Base-by-base conservation (phyloP, 2,113 vertebrate species). In the Dasyurus viverrinus region DNA sequence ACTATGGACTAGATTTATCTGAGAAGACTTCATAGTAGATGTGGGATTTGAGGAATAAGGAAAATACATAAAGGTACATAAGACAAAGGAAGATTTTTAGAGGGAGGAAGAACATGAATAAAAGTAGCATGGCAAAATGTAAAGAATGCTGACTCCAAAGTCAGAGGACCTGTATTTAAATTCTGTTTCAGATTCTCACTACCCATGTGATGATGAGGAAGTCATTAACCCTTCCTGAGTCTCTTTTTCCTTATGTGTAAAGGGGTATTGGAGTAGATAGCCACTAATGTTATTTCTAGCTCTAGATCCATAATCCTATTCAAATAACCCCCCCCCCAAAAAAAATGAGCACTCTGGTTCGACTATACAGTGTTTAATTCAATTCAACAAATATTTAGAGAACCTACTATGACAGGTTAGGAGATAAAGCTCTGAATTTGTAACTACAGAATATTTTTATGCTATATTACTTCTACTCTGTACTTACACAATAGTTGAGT, bases 401-500 rank as follows among this genome's bases (percentile, higher is more conserved):
- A 68, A 36, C 12, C 12, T 68, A 30, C 12, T 36, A 16, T 16
- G 30, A 36, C 11, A 68, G 2, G 12, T 3, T 68, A 16, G 60
- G 7, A 6, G 42, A 84, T 23, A 84, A 84, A 19, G n/a, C 3
- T 36, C 23, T 84, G 68, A 84, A 84, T 42, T 84, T 84, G 68
- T 19, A 23, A 1, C n/a, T 42, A 84, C n/a, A 53, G 46, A 91
- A 68, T 57, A 55, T n/a, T 68, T 90, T 48, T 91, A 48, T 90
- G 48, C 47, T 92, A 90, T 46, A 54, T 55, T 47, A 92, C 24
- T 55, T 93, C 57, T 92, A 84, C 89, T 93, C 91, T 91, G 76
- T n/a, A 76, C 36, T 76, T 16, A 96, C 36, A 55, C 47, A 94
- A 94, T 0, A 90, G 94, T 89, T 89, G 53, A 96, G 16, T 94